phyloP scores from a whole-genome alignment of 2,797 vertebrate species.

The Microctenopoma stevenorrisi region DNA sequence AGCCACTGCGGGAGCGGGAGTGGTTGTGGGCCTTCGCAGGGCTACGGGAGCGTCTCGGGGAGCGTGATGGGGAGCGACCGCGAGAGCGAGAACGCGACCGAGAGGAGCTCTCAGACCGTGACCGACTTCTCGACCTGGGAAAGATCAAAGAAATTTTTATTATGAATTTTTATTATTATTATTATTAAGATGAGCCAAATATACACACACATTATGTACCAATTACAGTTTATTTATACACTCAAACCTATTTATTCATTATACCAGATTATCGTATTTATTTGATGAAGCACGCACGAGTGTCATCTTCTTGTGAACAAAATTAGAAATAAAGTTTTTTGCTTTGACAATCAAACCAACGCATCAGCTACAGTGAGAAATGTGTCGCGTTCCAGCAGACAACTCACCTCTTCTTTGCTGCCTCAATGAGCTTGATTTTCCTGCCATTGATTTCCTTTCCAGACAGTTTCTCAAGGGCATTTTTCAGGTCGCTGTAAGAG shows the following conservation, averaged over 20 bases:
- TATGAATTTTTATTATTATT: too few relatives aligned
- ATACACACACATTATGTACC: not conserved
- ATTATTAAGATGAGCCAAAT: not conserved
- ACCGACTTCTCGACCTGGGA: slow-evolving; percentile 88
- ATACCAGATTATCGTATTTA: too few relatives aligned
- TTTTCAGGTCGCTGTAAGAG: slow-evolving; percentile 96
- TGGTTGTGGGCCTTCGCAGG: slow-evolving; percentile 80
- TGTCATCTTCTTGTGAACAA: too few relatives aligned
- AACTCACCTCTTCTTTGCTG: slow-evolving; percentile 88
- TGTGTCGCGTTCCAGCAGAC: slow-evolving; percentile 6
- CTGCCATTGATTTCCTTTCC: slow-evolving; percentile 98
- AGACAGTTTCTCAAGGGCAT: slow-evolving; percentile 96
- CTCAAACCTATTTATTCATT: too few relatives aligned
- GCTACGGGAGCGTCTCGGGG: slow-evolving; percentile 70
- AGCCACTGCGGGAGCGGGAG: slow-evolving; percentile 86
- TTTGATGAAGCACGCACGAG: too few relatives aligned
- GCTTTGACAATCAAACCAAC: not conserved
- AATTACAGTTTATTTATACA: too few relatives aligned
- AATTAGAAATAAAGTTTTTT: not conserved
- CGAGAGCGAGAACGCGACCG: slow-evolving; percentile 86
- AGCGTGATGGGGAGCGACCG: slow-evolving; percentile 85
- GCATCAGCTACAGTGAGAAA: not conserved
- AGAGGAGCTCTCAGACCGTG: slow-evolving; percentile 91
- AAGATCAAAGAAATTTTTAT: not conserved
- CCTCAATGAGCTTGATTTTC: slow-evolving; percentile 97